Evolutionary conservation across 2,113 vertebrate species (phyloP), one percentile per base, ranked within the genome.

Genomic region (Tyrannus savana): DNA sequence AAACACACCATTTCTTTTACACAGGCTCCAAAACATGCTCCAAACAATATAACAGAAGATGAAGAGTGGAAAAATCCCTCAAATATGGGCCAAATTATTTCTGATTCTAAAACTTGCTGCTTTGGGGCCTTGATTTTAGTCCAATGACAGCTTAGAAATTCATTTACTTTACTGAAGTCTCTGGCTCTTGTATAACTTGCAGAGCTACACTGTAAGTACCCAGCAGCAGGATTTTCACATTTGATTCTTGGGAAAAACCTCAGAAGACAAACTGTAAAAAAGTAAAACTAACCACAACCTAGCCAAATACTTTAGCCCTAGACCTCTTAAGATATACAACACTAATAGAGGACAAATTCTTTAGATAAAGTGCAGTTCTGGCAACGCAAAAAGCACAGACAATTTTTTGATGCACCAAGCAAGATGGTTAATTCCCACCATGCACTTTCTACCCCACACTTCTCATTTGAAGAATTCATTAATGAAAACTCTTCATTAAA

Each of bases 311-410:
- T 84, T 78, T 44, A 87, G 76, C 56, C 49, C 53, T 49, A 83
- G 84, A 87, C 27, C 21, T 64, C 42, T 69, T 39, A 46, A 4
- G 39, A 67, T 30, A 68, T 1, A 86, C 24, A 84, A 86, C 14
- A 31, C 30, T 35, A 92, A 64, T 1, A 68, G 37, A 84, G 27
- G 41, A 73, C 60, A 89, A 58, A 82, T 76, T 75, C 15, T 50
- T 87, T 47, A 84, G 64, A 93, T 81, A 91, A 95, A 95, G 88
- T 96, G 90, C 92, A 93, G 59, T 68, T 94, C 92, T 84, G 77
- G 93, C 42, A 93, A 96, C 3, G 10, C 73, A 63, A 95, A 83
- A 95, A 95, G 84, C 90, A 91, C 16, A 35, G 82, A 82, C 33
- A 42, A 35, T 52, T 84, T 93, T 95, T 60, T 72, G 56, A 94